Evolutionary conservation across 2,888 invertebrate genomes (phyloP), one percentile per base, ranked within the genome.

Genomic region (Masnerella sp.): DNA sequence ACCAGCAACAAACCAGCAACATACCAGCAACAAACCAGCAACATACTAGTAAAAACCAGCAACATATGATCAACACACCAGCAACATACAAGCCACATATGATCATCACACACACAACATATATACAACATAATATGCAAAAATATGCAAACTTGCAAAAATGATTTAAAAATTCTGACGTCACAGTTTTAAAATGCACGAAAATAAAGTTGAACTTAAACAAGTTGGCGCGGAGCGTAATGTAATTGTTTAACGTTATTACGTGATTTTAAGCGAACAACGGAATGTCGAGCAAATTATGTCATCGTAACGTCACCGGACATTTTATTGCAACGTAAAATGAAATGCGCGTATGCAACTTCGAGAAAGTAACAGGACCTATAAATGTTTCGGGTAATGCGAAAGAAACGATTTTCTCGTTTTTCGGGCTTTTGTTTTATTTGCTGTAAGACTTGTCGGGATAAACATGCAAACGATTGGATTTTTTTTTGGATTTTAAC

Each of bases 321-420:
- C n/a, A 22, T 52, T 52, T 52, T 52, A 52, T 52, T 52, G 25
- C 36, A 38, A 52, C 38, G 51, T 51, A 51, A 51, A 34, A 38
- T 15, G 36, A 52, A 52, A 52, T 52, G 15, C 18, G 9, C 20
- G 52, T n/a, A 9, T 15, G 15, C 14, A 47, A 47, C 38, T 17
- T n/a, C 20, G 20, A 11, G 9, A 25, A 38, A 28, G 7, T 11
- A 28, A n/a, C 28, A n/a, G 15, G 9, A 28, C 28, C 28, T 7
- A 22, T 22, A 43, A 43, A 43, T 43, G 22, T 3, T 4, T 3
- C 1, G 32, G 4, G 11, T 32, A n/a, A 32, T 32, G n/a, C n/a
- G n/a, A n/a, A n/a, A n/a, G n/a, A 32, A 32, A 32, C 32, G 11
- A 11, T 9, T 32, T 11, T 4, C 32, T n/a, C 32, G n/a, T n/a